Evolutionary conservation across 2,888 invertebrate genomes (phyloP).

Genomic region (Celastrina argiolus): DNA sequence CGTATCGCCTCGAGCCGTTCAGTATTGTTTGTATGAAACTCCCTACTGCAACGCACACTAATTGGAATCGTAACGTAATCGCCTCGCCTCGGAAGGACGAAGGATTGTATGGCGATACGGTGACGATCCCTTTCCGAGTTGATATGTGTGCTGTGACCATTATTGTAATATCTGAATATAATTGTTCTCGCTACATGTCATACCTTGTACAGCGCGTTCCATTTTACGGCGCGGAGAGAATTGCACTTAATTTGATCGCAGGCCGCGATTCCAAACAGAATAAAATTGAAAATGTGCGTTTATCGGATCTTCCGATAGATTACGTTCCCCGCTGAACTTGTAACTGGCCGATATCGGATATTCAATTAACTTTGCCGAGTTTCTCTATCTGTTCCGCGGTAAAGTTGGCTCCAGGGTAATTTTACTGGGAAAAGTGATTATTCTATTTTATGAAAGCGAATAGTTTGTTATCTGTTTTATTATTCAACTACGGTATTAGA

Average conservation of each 20-base stretch:
- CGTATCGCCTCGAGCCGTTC: too few species aligned
- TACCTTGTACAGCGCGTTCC: constrained; percentile 33
- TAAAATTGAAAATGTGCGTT: constrained; percentile 41
- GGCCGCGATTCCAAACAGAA: constrained; percentile 37
- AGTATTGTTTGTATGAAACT: too few species aligned
- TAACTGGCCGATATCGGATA: constrained; percentile 4
- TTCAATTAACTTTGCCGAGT: constrained; percentile 5
- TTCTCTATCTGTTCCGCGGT: neutral
- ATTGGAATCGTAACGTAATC: too few species aligned
- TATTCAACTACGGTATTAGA: too few species aligned
- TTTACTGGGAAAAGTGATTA: neutral
- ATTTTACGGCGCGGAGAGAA: constrained; percentile 36
- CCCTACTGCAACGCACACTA: too few species aligned
- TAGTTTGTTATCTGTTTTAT: neutral
- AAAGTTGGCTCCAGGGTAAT: neutral
- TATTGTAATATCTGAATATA: too few species aligned
- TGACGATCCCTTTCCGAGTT: too few species aligned
- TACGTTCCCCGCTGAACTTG: constrained; percentile 23
- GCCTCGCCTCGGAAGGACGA: too few species aligned
- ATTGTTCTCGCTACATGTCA: constrained; percentile 20
- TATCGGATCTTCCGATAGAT: constrained; percentile 33
- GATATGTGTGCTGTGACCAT: too few species aligned
- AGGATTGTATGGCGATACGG: too few species aligned
- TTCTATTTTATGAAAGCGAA: neutral
- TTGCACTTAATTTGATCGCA: constrained; percentile 41